Conservation (phyloP, 1,140 invertebrate genomes). For the Anagrus nilaparvatae region DNA sequence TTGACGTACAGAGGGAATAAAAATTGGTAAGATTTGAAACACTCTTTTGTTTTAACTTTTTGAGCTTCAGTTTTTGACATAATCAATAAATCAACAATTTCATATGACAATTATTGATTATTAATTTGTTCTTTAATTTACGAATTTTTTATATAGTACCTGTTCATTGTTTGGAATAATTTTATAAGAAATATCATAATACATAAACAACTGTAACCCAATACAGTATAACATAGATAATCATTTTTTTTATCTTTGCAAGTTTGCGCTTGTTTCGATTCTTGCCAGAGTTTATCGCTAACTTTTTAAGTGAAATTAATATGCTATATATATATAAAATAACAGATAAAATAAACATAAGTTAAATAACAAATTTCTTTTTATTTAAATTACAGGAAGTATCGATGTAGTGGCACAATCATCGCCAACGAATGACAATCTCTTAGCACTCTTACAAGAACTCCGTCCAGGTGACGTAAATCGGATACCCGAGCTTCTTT, state of each 20-base stretch:
- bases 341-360: background rate
- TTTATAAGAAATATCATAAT: too few species aligned
- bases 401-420: slow-evolving; percentile 52
- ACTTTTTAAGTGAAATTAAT: background rate
- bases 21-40: too few species aligned
- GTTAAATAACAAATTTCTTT: background rate
- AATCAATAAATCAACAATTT: too few species aligned
- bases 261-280: too few species aligned
- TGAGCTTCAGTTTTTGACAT: too few species aligned
- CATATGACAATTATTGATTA: too few species aligned
- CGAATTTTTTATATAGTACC: too few species aligned
- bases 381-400: slow-evolving; percentile 47
- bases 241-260: background rate
- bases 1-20: too few species aligned
- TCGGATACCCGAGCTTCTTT: slow-evolving; percentile 52
- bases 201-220: background rate
- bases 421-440: slow-evolving; percentile 47
- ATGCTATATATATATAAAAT: background rate
- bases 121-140: too few species aligned
- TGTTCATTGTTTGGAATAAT: too few species aligned
- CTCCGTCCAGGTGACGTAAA: slow-evolving; percentile 52
- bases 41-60: too few species aligned
- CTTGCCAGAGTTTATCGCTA: background rate
- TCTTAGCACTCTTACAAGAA: slow-evolving; percentile 73
- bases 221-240: background rate